Evolutionary conservation across 2,888 invertebrate species (phyloP).

Genomic region (Lycaena phlaeas): DNA sequence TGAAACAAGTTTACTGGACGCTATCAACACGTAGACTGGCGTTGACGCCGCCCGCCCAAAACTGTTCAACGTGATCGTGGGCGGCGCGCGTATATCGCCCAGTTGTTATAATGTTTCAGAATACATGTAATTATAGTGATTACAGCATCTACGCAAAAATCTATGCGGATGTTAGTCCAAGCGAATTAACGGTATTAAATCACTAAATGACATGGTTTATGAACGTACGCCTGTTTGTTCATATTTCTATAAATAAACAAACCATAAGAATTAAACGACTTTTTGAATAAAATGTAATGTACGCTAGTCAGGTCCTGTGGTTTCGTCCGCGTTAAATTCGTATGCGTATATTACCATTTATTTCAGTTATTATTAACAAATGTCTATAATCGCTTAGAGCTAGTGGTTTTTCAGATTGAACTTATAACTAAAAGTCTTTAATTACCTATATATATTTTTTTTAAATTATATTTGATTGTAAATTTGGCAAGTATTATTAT

Average conservation of each 20-base stretch:
- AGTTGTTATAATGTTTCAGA: constrained; percentile 25
- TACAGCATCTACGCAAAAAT: constrained; percentile 19
- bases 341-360: too few species aligned
- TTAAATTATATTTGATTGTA: too few species aligned
- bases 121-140: constrained; percentile 25
- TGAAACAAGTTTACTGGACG: constrained; percentile 45
- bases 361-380: too few species aligned
- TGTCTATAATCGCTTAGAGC: too few species aligned
- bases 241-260: neutral
- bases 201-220: constrained; percentile 3
- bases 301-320: too few species aligned
- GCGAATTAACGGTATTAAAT: constrained; percentile 11
- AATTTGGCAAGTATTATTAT: too few species aligned
- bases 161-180: constrained; percentile 13
- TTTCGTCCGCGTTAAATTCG: too few species aligned
- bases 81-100: constrained; percentile 27
- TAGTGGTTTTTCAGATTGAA: too few species aligned
- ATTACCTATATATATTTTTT: too few species aligned
- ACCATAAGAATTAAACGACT: too few species aligned
- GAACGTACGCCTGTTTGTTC: neutral
- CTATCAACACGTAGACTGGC: constrained; percentile 50
- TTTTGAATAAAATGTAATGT: too few species aligned
- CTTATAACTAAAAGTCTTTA: too few species aligned
- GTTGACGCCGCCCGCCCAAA: constrained; percentile 51
- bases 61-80: constrained; percentile 33